These are phyloP conservation scores for Lutraria lutraria DNA, from an alignment of 2,888 invertebrate species.

Conservation along the genomic window DNA sequence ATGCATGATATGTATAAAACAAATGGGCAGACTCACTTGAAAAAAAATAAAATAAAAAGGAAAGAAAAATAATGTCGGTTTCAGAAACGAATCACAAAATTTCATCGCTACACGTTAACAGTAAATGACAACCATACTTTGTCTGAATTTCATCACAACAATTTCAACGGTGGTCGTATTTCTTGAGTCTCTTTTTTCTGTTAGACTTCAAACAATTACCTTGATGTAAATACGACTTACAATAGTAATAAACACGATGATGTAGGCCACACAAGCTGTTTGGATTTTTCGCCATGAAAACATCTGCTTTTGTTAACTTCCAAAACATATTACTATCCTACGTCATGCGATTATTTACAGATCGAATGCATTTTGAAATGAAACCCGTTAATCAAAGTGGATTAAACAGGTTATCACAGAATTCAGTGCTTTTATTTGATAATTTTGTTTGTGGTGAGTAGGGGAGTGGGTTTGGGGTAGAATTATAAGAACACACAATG, in stretches of 20 bases:
- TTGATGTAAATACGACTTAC: slow-evolving; percentile 5
- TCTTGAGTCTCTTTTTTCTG: neutral
- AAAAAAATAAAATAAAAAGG: too few relatives aligned
- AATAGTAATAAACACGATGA: slow-evolving; percentile 12
- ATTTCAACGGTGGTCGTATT: neutral
- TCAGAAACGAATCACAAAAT: too few relatives aligned
- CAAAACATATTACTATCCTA: neutral
- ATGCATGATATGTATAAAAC: too few relatives aligned
- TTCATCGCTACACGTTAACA: neutral
- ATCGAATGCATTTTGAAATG: slow-evolving; percentile 1
- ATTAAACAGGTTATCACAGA: neutral
- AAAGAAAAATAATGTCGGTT: too few relatives aligned
- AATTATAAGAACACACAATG: too few relatives aligned
- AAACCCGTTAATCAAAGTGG: neutral
- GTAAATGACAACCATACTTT: neutral
- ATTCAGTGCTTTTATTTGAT: too few relatives aligned
- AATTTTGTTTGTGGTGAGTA: too few relatives aligned
- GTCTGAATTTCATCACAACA: neutral
- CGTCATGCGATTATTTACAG: neutral
- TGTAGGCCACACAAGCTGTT: slow-evolving; percentile 32
- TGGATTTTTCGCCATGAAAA: slow-evolving; percentile 20
- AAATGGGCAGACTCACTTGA: too few relatives aligned
- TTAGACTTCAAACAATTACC: slow-evolving; percentile 19
- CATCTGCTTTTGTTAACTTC: slow-evolving; percentile 34
- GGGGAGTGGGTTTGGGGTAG: too few relatives aligned